phyloP scores from a whole-genome alignment of 1,140 invertebrate species.

The Aleiodes sp. region DNA sequence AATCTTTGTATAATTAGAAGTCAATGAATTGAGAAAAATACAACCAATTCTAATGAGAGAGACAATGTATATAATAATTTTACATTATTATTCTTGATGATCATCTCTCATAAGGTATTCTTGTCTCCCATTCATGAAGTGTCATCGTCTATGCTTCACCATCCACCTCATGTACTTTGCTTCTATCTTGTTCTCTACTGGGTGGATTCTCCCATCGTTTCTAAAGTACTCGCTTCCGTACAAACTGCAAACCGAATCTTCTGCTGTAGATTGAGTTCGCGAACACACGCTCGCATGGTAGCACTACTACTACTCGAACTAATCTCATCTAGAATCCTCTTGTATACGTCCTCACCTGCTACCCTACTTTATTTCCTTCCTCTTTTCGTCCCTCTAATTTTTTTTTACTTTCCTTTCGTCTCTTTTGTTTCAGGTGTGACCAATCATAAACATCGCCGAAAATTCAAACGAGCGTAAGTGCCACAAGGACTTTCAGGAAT shows the following conservation, averaged over 20 bases:
- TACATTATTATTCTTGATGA: too few species aligned
- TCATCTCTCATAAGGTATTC: conserved; percentile 21
- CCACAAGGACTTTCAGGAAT: too few species aligned
- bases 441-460: too few species aligned
- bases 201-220: not conserved
- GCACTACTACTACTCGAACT: conserved; percentile 44
- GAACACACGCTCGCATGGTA: conserved; percentile 46
- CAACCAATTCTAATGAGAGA: not conserved
- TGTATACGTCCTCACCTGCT: conserved; percentile 22
- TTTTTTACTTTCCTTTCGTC: conserved; percentile 11
- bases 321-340: conserved; percentile 42
- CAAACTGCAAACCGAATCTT: conserved; percentile 54
- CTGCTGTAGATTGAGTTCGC: conserved; percentile 51
- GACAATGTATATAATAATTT: too few species aligned
- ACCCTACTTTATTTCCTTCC: conserved; percentile 19
- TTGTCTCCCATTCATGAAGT: conserved; percentile 5
- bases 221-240: conserved; percentile 8
- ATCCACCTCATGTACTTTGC: conserved; percentile 10
- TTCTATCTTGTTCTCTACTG: conserved; percentile 18
- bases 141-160: conserved; percentile 19
- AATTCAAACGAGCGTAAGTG: too few species aligned
- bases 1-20: too few species aligned
- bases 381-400: conserved; percentile 16
- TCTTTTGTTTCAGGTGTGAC: too few species aligned
- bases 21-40: too few species aligned